Conservation (phyloP, 1,140 invertebrate genomes). For the Formica exsecta region DNA sequence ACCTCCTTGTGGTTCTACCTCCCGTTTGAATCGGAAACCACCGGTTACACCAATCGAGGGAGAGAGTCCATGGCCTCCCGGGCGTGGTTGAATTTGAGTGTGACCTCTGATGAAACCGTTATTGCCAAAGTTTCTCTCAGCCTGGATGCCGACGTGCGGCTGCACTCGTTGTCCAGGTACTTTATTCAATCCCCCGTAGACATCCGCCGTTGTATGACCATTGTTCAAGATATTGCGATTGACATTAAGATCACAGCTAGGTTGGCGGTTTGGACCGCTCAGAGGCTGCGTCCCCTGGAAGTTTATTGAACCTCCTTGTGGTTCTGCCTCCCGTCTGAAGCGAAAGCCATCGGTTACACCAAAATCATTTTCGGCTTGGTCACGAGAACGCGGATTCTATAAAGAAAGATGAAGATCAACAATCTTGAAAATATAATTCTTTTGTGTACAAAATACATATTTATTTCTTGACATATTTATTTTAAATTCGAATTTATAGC, state of each 20-base stretch:
- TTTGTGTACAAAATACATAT: not conserved
- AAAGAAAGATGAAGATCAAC: not conserved
- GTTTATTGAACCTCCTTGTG: slow-evolving; percentile 11
- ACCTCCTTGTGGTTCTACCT: not conserved
- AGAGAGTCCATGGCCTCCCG: not conserved
- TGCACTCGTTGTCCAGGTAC: slow-evolving; percentile 42
- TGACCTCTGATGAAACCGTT: slow-evolving; percentile 33
- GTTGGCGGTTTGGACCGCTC: slow-evolving; percentile 64
- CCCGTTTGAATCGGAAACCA: slow-evolving; percentile 41
- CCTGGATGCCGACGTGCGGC: slow-evolving; percentile 57
- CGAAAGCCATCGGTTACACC: not conserved
- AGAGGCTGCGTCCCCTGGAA: slow-evolving; percentile 57
- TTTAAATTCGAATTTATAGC: not conserved
- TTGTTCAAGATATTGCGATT: slow-evolving; percentile 57
- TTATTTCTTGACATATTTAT: not conserved
- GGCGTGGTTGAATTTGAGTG: not conserved
- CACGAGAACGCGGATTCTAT: slow-evolving; percentile 8
- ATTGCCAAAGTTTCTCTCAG: not conserved
- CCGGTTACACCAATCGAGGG: slow-evolving; percentile 21
- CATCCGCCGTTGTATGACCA: not conserved
- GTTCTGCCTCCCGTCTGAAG: not conserved
- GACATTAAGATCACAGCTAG: slow-evolving; percentile 65
- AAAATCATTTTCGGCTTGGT: not conserved
- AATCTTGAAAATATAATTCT: slow-evolving; percentile 7
- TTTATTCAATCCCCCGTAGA: slow-evolving; percentile 62